Evolutionary conservation across 2,113 vertebrate genomes (phyloP), one percentile per base, ranked within the genome.

Genomic region (Xiphophorus couchianus): DNA sequence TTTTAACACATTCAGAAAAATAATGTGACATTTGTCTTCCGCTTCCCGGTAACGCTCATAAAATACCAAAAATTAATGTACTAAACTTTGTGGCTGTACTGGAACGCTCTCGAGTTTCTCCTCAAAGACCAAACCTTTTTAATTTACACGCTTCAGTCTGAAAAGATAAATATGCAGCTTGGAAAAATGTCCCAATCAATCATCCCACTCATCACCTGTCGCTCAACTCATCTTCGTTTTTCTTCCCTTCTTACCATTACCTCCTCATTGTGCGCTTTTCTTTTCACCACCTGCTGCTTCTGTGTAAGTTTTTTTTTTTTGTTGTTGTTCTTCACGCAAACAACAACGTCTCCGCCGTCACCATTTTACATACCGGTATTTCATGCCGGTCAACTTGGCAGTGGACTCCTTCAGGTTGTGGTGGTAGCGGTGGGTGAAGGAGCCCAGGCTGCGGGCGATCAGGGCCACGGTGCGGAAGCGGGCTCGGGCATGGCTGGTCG

Each of bases 371-470:
- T 97, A 99, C 98, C 98, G 96, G 92, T 99, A 99, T 94, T 99
- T 99, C 98, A 99, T 99, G 93, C 98, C 98, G 12, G 98, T 99
- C 93, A 96, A 97, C 94, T 99, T 99, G 58, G 96, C 97, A 0
- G 98, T 99, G 89, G 98, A 99, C 93, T 99, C 98, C 90, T 99
- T 99, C 81, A 99, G 95, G 29, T 97, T 98, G 93, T 98, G 98
- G 88, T 98, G 97, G 73, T 99, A 97, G 83, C 97, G 97, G 15
- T 98, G 97, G 58, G 97, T 97, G 85, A 99, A 97, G 48, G 97
- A 97, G 77, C 98, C 97, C 94, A 99, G 77, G 88, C 97, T 99
- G 85, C 98, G 96, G 54, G 98, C 97, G 4, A 99, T 99, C 88
- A 99, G 96, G 1, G 98, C 98, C 90, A 99, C 98, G 0, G 98